Base-by-base conservation (phyloP, 1,140 invertebrate genomes). In the Stegodyphus dumicola region DNA sequence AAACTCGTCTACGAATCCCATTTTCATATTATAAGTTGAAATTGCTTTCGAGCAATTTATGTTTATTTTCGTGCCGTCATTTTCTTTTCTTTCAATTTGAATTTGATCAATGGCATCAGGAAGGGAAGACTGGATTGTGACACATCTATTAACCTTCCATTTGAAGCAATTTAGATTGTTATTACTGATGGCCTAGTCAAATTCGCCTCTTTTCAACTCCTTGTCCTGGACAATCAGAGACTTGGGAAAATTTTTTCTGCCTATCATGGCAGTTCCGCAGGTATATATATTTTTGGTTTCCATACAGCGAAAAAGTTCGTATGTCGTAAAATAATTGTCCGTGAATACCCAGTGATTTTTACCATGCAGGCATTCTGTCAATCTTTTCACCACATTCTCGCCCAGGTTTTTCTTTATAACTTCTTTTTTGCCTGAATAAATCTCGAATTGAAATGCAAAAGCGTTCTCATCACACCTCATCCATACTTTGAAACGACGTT, bases 31-130 rank as follows among this genome's bases (percentile, higher is more conserved):
- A 51, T 73, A 73, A 48, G 33, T 10, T 6, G 51, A 13, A 52
- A 73, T n/a, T 49, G 92, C 90, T 48, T 91, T 87, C 64, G 90
- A 90, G 86, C 91, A 85, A 49, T 51, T 13, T 2, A 87, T 54
- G 7, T 48, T 11, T 18, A 51, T 65, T 73, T 17, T 79, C 7
- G 6, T 75, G 15, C 83, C 86, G 15, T 66, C 67, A 49, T 79
- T 87, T 87, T 17, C 77, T 7, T 54, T 71, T 85, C 17, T 49
- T 11, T 65, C 17, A 65, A 51, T 7, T 73, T 52, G 6, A 48
- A 51, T 73, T 51, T 7, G 7, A 51, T 73, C 51, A 74, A 56
- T 17, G 51, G 51, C 67, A 64, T 52, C 66, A 78, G 17, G 54
- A 52, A 76, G 33, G 49, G 67, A 18, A 66, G 88, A 79, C 13